Evolutionary conservation across 2,797 vertebrate species (phyloP), one percentile per base, ranked within the genome.

Genomic region (Smutsia gigantea): DNA sequence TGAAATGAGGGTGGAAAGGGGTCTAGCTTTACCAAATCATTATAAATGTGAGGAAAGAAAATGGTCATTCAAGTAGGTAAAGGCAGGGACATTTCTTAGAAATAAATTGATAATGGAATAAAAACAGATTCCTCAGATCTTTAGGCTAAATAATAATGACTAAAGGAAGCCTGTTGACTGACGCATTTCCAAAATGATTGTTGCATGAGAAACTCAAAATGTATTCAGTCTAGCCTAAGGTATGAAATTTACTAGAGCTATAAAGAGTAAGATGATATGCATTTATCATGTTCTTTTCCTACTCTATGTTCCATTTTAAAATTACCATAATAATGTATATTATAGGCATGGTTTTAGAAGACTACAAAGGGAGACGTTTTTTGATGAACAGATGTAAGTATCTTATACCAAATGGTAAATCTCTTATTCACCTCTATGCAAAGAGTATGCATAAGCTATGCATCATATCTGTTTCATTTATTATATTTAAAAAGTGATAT

Each of bases 191-290:
- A 98, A 98, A 98, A 97, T 97, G 55, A 97, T 95, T 98, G 98
- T 98, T 98, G 93, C 97, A 97, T 74, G 96, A 98, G 96, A 98
- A 98, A 98, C 96, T 98, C 96, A 96, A 93, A 98, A 97, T 5
- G 0, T 98, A 98, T 98, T 98, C 46, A 21, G 92, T 97, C 95
- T 98, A 98, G 98, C 98, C 98, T 98, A 98, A 98, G 98, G 98
- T 99, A 97, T 77, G 72, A 97, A 98, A 99, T 99, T 99, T 98
- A 98, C 98, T 98, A 95, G 97, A 98, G 96, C 93, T 97, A 98
- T 98, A 98, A 98, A 98, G 95, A 96, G 92, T 96, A 94, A 98
- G 98, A 98, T 97, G 89, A 98, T 98, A 96, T 21, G 82, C 97
- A 97, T 99, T 98, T 98, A 98, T 98, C 98, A 98, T 96, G 92